A percentile compares a stretch with the other conserved stretches of the same genome.
phyloP scores from a whole-genome alignment of 2,113 vertebrate genomes.

The Aix galericulata region DNA sequence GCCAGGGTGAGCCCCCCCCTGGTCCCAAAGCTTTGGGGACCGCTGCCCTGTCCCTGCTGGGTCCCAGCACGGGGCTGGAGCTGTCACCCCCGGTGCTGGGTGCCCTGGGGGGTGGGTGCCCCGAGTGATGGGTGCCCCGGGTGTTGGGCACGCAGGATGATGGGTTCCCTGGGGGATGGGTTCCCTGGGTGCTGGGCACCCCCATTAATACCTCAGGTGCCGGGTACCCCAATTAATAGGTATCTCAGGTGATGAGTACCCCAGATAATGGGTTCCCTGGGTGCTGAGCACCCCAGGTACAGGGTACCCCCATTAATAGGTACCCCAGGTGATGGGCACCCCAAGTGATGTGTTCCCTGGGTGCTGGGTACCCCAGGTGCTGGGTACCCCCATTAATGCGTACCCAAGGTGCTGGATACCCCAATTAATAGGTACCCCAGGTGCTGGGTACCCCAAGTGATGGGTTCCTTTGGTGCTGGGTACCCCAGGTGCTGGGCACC shows the following conservation, averaged over 20 bases:
- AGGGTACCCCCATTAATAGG: too few species aligned
- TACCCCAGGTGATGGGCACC: too few species aligned
- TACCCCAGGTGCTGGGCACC: fast-evolving
- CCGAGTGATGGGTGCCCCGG: fast-evolving
- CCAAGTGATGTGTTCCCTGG: fast-evolving
- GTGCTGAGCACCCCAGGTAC: fast-evolving
- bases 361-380: too few species aligned
- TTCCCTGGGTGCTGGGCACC: fast-evolving
- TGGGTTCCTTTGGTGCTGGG: too few species aligned
- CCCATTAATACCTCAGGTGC: background rate
- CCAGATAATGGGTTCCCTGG: background rate
- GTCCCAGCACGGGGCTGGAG: background rate
- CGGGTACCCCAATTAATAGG: fast-evolving
- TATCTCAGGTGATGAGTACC: fast-evolving
- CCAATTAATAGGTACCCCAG: too few species aligned
- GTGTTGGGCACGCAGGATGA: too few species aligned
- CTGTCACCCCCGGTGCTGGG: fast-evolving
- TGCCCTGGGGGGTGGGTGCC: fast-evolving
- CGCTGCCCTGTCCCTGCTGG: fast-evolving
- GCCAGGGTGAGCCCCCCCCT: conserved; percentile 83
- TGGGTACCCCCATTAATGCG: fast-evolving
- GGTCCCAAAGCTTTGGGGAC: background rate
- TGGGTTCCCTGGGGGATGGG: background rate
- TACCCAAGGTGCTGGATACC: too few species aligned
- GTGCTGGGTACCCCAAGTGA: too few species aligned